Evolutionary conservation across 2,888 invertebrate genomes (phyloP), one percentile per base, ranked within the genome.

Genomic region (Nomada lathburiana): DNA sequence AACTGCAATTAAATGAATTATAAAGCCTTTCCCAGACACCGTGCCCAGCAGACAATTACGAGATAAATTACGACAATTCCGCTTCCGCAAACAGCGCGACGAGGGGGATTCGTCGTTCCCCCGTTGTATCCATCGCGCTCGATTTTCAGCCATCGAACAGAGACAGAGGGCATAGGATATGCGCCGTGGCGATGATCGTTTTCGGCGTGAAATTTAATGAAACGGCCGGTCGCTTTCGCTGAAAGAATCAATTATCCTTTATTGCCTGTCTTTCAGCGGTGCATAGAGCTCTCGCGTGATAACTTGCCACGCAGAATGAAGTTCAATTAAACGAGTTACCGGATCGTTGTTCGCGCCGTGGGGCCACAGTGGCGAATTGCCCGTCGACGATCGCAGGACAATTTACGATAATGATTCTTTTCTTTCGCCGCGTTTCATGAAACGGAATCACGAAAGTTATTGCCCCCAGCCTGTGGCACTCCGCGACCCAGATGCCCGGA

Each of bases 11-110:
- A 82, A 82, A 76, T 71, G 76, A 76, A 82, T 82, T 82, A 82
- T 76, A 75, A 75, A 75, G 75, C 64, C 55, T 72, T 72, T 67
- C 64, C 67, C 74, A 53, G 55, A 44, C 47, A 2, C n/a, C 62
- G 63, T 52, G 26, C 52, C 60, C 60, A 69, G 74, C 67, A 47
- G 75, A 77, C 85, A 80, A 87, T 86, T 80, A 75, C 74, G 63
- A 76, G 88, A 83, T 87, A 87, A 86, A 86, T 83, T 76, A 75
- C 83, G 78, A 60, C 80, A 69, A 80, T 87, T 84, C 81, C 72
- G 80, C 13, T 68, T 67, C 72, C 63, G 80, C 57, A 57, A 79
- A 80, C 65, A 68, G 36, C 11, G 65, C 59, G 67, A 42, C 42
- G 20, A 36, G 20, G 11, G 64, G 47, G 47, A 47, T n/a, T n/a